Conservation (phyloP, 2,797 vertebrate genomes). For the Intellagama lesueurii region DNA sequence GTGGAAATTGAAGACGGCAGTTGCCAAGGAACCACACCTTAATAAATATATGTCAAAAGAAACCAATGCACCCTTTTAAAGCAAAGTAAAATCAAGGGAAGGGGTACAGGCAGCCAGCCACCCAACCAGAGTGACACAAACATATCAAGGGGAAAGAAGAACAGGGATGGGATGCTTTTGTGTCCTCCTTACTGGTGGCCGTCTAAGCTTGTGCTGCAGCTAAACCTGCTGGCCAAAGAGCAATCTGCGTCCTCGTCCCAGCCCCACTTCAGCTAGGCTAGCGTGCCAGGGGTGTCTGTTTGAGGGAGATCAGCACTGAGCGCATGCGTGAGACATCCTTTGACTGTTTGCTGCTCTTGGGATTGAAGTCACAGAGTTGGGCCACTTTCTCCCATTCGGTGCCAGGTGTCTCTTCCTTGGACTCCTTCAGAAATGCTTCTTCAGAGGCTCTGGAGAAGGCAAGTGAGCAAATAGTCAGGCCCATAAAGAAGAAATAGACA, state of each 20-base stretch:
- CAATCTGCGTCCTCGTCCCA: constrained; percentile 16
- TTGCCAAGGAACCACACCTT: constrained; percentile 77
- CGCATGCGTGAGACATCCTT: constrained; percentile 99
- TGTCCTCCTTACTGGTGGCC: constrained; percentile 9
- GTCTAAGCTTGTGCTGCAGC: constrained; percentile 45
- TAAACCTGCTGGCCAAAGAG: constrained; percentile 10
- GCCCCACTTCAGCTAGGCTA: constrained; percentile 67
- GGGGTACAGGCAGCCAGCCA: constrained; percentile 73
- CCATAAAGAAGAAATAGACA: background rate
- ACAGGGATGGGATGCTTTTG: constrained; percentile 46
- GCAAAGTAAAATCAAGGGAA: constrained; percentile 79
- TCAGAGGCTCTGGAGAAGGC: constrained; percentile 88
- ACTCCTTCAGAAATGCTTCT: constrained; percentile 93
- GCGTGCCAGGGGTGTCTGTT: constrained; percentile 89
- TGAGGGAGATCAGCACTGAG: constrained; percentile 96
- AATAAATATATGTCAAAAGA: constrained; percentile 84
- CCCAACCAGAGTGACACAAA: constrained; percentile 36
- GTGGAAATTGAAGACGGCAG: constrained; percentile 56
- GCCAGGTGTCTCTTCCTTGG: constrained; percentile 88
- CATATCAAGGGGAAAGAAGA: constrained; percentile 41
- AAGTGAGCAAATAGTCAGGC: constrained; percentile 12
- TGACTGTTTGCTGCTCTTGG: constrained; percentile 96
- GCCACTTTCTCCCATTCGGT: constrained; percentile 97
- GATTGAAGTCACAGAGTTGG: constrained; percentile 98
- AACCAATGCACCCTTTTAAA: constrained; percentile 80